These are phyloP conservation scores for Luidia sarsii DNA, from an alignment of 53 echinoderm and acorn worm species.

Conservation along the genomic window DNA sequence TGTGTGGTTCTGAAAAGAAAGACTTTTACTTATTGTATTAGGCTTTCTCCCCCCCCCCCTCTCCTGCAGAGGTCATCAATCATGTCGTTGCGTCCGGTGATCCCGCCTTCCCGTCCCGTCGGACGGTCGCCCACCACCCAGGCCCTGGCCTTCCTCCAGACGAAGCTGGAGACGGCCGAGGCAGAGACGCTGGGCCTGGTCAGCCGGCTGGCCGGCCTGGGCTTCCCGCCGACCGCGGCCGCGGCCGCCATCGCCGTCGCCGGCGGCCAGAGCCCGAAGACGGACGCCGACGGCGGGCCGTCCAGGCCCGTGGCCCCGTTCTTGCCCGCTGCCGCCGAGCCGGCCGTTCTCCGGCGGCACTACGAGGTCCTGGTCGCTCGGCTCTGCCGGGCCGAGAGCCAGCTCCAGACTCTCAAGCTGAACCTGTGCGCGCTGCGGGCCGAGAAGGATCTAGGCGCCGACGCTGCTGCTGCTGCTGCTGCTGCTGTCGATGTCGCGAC, in stretches of 20 bases:
- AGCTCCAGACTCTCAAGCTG: conserved; percentile 88
- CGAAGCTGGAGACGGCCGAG: conserved; percentile 82
- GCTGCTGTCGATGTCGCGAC: neutral
- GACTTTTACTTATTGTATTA: too few species aligned
- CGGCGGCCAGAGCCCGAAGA: neutral
- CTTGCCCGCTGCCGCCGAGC: conserved; percentile 62
- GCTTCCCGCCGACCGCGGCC: conserved; percentile 48
- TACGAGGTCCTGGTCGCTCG: conserved; percentile 82
- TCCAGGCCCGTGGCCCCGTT: conserved; percentile 67
- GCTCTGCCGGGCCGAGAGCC: conserved; percentile 86
- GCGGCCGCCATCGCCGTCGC: neutral
- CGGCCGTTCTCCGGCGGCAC: conserved; percentile 67
- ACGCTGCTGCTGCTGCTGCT: neutral
- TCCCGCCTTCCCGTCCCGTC: conserved; percentile 40
- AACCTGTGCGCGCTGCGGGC: conserved; percentile 89
- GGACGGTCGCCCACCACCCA: conserved; percentile 20
- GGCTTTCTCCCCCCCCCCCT: too few species aligned
- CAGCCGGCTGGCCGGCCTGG: conserved; percentile 68
- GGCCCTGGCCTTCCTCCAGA: conserved; percentile 65
- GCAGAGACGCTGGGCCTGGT: conserved; percentile 78
- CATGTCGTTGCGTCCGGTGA: conserved; percentile 23
- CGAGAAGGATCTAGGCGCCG: conserved; percentile 41
- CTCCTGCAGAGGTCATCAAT: too few species aligned
- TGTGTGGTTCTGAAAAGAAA: too few species aligned
- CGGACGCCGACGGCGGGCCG: neutral